Evolutionary conservation across 2,113 vertebrate species (phyloP).

Genomic region (Xiphophorus couchianus): DNA sequence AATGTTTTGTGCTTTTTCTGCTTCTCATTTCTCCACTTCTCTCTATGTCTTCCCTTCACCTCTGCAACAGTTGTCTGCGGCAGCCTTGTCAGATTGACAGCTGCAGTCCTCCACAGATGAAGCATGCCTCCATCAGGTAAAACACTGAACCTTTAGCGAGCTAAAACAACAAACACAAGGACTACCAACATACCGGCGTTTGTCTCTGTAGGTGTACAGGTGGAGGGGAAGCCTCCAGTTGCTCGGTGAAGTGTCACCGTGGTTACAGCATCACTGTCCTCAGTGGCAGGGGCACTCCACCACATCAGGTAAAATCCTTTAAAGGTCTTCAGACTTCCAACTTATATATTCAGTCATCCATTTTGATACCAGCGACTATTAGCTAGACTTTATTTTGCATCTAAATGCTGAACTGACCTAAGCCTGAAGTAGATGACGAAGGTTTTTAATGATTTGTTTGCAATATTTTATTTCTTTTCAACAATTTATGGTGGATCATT

Average conservation of each 20-base stretch:
- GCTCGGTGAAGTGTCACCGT: conserved; percentile 81
- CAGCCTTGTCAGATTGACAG: conserved; percentile 74
- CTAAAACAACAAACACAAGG: conserved; percentile 27
- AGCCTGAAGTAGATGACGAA: no score
- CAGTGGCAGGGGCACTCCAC: conserved; percentile 70
- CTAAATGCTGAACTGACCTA: not conserved
- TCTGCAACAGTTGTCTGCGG: conserved; percentile 75
- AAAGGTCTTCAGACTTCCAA: not conserved
- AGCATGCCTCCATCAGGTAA: conserved; percentile 82
- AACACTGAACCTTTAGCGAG: not conserved
- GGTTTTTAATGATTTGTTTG: no score
- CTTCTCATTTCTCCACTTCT: conserved; percentile 30
- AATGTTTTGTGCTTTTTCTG: not conserved
- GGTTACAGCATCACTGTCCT: conserved; percentile 80
- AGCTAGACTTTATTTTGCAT: not conserved
- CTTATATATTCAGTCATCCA: no score
- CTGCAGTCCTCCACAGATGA: conserved; percentile 72
- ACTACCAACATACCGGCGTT: conserved; percentile 39
- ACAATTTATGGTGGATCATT: not conserved
- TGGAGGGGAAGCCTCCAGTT: conserved; percentile 73
- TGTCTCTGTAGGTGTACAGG: conserved; percentile 69
- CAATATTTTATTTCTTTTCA: not conserved
- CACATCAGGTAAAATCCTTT: conserved; percentile 79
- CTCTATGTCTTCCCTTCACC: conserved; percentile 5
- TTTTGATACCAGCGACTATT: not conserved